Conservation (phyloP, 2,113 vertebrate species). For the Nesogale talazaci region DNA sequence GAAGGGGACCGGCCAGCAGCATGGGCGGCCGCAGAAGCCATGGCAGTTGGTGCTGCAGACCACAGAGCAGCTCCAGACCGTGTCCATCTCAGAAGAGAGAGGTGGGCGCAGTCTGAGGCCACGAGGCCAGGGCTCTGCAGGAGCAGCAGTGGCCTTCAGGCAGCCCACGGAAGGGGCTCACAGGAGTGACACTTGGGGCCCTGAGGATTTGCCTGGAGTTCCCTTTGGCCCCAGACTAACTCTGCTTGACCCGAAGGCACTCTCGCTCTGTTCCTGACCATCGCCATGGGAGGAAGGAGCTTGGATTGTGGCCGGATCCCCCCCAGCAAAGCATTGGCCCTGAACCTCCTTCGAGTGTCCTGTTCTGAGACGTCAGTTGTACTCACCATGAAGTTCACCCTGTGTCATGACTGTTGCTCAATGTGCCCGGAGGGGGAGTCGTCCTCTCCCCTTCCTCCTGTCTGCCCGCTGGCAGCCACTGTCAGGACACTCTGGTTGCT, state of each 20-base stretch:
- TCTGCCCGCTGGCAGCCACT: neutral
- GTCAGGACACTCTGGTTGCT: neutral
- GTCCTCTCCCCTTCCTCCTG: neutral
- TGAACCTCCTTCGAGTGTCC: neutral
- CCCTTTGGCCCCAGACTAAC: neutral
- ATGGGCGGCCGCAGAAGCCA: neutral
- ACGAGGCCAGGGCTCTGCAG: no score
- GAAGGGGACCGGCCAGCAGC: neutral
- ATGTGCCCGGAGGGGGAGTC: neutral
- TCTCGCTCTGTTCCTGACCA: fast-evolving
- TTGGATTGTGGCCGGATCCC: neutral
- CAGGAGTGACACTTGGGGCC: neutral
- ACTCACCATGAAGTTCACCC: neutral
- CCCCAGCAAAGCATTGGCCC: neutral
- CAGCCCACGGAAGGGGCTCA: neutral
- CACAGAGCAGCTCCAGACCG: neutral
- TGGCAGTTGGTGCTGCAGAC: neutral
- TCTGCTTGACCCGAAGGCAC: fast-evolving
- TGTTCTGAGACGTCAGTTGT: neutral
- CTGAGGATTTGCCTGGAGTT: neutral
- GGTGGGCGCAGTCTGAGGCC: neutral
- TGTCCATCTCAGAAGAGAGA: neutral
- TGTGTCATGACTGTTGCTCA: neutral
- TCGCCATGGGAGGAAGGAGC: fast-evolving
- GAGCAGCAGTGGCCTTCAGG: fast-evolving